Percentiles rank a stretch among this genome's conserved stretches.
phyloP scores from a whole-genome alignment of 2,113 vertebrate genomes.

The Stercorarius parasiticus region DNA sequence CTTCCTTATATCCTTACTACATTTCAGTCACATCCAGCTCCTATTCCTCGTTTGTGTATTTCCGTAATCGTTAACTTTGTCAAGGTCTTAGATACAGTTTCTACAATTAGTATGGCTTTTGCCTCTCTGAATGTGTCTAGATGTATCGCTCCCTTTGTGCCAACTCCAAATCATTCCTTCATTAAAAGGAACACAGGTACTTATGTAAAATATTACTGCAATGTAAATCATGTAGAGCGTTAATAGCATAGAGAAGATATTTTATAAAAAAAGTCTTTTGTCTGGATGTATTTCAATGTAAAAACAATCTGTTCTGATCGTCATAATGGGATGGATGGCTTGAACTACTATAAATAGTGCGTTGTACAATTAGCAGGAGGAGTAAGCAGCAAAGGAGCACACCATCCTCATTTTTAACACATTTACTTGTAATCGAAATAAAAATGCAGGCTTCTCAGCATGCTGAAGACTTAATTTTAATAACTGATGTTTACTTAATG shows the following conservation, averaged over 20 bases:
- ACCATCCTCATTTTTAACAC: neutral
- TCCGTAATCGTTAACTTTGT: neutral
- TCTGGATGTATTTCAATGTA: neutral
- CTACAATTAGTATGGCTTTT: neutral
- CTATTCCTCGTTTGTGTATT: neutral
- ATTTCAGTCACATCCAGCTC: neutral
- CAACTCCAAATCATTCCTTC: neutral
- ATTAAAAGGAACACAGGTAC: neutral
- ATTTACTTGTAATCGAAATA: neutral
- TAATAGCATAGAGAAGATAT: neutral
- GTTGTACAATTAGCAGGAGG: neutral
- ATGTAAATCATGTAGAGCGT: neutral
- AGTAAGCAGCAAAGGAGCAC: neutral
- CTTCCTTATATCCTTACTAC: neutral
- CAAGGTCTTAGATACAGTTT: neutral
- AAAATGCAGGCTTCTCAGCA: conserved; percentile 19
- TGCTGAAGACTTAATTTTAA: conserved; percentile 64
- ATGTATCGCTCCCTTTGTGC: neutral
- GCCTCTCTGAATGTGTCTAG: fast-evolving
- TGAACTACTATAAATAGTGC: neutral
- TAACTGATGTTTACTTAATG: conserved; percentile 75
- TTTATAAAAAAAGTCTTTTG: neutral
- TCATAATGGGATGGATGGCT: neutral
- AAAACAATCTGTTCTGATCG: neutral
- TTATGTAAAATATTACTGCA: neutral